phyloP scores from a whole-genome alignment of 1,140 invertebrate genomes.

The Helicoverpa zea region DNA sequence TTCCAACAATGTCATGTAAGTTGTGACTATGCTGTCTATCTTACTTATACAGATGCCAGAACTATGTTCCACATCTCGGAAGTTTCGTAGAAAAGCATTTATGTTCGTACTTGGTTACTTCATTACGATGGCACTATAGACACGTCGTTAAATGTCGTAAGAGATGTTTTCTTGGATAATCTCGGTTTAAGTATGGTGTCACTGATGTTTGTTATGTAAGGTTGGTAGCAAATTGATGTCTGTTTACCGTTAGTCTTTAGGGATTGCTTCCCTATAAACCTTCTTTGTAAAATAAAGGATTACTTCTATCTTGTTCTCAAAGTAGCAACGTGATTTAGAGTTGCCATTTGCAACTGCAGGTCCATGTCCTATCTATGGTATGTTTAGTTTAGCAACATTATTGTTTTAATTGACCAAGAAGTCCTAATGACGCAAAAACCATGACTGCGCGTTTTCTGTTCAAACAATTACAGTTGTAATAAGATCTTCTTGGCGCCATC shows the following conservation, averaged over 20 bases:
- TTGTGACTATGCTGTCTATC: background rate
- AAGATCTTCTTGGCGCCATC: background rate
- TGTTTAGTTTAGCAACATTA: background rate
- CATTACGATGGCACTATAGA: conserved; percentile 7
- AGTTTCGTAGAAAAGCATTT: conserved; percentile 30
- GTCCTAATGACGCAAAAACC: background rate
- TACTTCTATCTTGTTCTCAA: too few species aligned
- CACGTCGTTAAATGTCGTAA: conserved; percentile 24
- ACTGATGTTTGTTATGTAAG: too few species aligned
- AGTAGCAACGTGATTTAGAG: background rate
- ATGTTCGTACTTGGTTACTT: conserved; percentile 12
- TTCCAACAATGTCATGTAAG: conserved; percentile 16
- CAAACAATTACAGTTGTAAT: too few species aligned
- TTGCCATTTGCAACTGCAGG: background rate
- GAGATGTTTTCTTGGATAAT: conserved; percentile 8
- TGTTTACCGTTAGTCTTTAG: too few species aligned
- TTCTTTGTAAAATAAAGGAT: too few species aligned
- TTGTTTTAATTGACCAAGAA: background rate
- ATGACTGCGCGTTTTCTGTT: background rate
- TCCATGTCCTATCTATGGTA: background rate
- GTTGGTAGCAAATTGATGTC: too few species aligned
- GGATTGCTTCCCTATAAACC: too few species aligned
- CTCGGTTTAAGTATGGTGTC: background rate
- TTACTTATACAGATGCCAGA: conserved; percentile 14
- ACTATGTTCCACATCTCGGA: conserved; percentile 16